Evolutionary conservation across 2,888 invertebrate genomes (phyloP), one percentile per base, ranked within the genome.

Genomic region (Asteroscopus sphinx): DNA sequence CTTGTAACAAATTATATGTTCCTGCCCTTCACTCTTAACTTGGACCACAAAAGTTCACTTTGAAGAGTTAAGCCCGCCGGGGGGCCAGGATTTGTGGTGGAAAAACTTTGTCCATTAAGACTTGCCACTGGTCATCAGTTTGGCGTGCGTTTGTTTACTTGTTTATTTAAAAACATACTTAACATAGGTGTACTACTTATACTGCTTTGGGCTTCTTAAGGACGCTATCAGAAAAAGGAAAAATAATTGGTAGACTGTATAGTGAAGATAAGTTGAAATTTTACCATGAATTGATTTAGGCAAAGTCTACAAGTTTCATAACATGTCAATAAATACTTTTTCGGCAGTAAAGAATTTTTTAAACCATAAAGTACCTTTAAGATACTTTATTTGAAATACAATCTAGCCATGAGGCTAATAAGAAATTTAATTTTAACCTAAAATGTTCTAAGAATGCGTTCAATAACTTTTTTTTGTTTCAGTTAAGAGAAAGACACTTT

Each of bases 31-130:
- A 9, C 45, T 53, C 32, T 16, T 58, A 49, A 60, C 65, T 79
- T 82, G 63, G 35, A 61, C 77, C 77, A 76, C 59, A 59, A 39
- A 56, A 58, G 17, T 41, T 30, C 53, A 70, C 77, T 76, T 73
- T 77, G 74, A 77, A 62, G 77, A 73, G 64, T 69, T 73, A 73
- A 51, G 56, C 71, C 80, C 73, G 79, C 58, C 53, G 73, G 71
- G 81, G 78, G 71, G 44, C 35, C 54, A 77, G 87, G 88, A 89
- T 90, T 91, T 90, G 90, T 86, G 87, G 84, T 67, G 68, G 81
- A 86, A 86, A 89, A 92, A 91, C 88, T 91, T 91, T 83, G 79
- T 79, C 88, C 88, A 91, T 91, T 91, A 90, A 83, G 84, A 80
- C 73, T 67, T 33, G n/a, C 45, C 57, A 72, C 68, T 77, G 84